Conservation (phyloP, 1,140 invertebrate species). For the Tetranychus urticae region DNA sequence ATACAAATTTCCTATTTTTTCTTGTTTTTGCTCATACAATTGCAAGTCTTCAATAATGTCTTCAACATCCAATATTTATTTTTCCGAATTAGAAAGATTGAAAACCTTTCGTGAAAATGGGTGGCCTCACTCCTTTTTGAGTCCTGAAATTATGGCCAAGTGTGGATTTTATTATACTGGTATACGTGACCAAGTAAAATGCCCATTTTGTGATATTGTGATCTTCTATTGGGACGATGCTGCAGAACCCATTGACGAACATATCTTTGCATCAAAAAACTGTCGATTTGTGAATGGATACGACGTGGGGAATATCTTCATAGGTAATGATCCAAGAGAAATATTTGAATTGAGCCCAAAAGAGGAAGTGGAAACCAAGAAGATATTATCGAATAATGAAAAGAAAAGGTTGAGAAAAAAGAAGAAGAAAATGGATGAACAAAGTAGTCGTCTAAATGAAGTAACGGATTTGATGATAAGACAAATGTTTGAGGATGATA, state of each 20-base stretch:
- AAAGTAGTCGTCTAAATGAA: too few relatives aligned
- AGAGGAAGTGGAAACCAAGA: too few relatives aligned
- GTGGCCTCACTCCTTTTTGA: background rate
- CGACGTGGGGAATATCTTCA: conserved; percentile 6
- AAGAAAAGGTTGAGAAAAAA: too few relatives aligned
- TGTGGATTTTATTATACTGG: conserved; percentile 57
- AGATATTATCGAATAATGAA: too few relatives aligned
- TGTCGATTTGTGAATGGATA: conserved; percentile 12
- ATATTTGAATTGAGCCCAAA: too few relatives aligned
- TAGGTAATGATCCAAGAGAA: background rate
- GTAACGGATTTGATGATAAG: conserved; percentile 13
- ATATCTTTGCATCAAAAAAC: conserved; percentile 30
- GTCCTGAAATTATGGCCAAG: conserved; percentile 41
- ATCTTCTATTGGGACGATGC: conserved; percentile 60
- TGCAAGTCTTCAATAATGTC: too few relatives aligned
- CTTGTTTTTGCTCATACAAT: too few relatives aligned
- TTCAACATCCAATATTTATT: too few relatives aligned
- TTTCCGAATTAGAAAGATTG: background rate
- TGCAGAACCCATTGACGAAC: conserved; percentile 47
- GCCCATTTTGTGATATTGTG: conserved; percentile 61
- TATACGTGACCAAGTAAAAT: conserved; percentile 39
- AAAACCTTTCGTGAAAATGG: background rate
- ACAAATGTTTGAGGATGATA: conserved; percentile 14
- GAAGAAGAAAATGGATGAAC: too few relatives aligned
- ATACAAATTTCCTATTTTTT: too few relatives aligned